These are phyloP conservation scores for Thecophora atra DNA, from an alignment of 2,888 invertebrate genomes.

Conservation along the genomic window DNA sequence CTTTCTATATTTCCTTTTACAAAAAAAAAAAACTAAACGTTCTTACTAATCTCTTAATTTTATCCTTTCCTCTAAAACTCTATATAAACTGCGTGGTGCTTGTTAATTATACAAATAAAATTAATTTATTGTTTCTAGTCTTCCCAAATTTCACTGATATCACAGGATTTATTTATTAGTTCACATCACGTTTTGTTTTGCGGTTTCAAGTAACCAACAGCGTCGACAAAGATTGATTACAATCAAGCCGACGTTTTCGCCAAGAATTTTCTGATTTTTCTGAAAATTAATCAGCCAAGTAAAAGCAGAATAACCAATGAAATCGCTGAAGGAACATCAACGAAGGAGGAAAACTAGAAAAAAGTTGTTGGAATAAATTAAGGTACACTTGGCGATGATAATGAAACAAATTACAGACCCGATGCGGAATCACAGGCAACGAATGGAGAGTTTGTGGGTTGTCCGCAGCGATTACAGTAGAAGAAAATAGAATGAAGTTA, in stretches of 20 bases:
- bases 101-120: not conserved
- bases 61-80: no score
- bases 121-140: not conserved
- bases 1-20: no score
- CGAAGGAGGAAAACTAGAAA: not conserved
- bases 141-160: not conserved
- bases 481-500: not conserved
- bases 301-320: not conserved
- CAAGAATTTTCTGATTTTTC: not conserved
- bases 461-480: not conserved
- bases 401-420: constrained; percentile 33
- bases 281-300: not conserved
- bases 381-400: constrained; percentile 29
- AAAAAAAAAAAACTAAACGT: no score
- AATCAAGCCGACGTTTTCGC: constrained; percentile 2
- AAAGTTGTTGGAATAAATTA: constrained; percentile 26
- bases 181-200: constrained; percentile 16
- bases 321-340: not conserved
- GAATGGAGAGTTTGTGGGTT: not conserved
- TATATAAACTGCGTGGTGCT: no score
- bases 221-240: constrained; percentile 25
- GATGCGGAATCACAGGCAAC: constrained; percentile 5
- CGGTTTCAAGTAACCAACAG: constrained; percentile 11
- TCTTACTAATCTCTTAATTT: no score
- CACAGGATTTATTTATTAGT: not conserved